Evolutionary conservation across 2,113 vertebrate genomes (phyloP), one percentile per base, ranked within the genome.

Genomic region (Cavia porcellus): DNA sequence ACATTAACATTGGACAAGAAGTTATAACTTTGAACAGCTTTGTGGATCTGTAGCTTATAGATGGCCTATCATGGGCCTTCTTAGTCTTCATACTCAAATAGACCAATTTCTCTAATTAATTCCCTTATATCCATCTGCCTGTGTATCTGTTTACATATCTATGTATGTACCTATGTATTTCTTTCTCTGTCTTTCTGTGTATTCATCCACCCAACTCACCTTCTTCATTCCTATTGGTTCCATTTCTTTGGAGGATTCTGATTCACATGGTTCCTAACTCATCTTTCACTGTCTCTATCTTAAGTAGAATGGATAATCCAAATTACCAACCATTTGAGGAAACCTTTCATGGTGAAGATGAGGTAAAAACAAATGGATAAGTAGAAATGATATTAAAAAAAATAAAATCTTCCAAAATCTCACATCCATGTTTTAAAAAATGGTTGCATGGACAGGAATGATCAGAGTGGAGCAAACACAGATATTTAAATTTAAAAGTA

Each of bases 401-500:
- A 3, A 92, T 24, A 80, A 84, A 62, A 47, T 19, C 7, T 92
- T 90, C 62, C 9, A 88, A 72, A 93, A 68, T 28, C 59, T 19
- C 66, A 66, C 10, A 83, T 80, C 62, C 10, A 20, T 42, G 4
- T 83, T 50, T 74, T 11, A 70, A 82, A 11, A 77, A 82, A 74
- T 28, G 55, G 15, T 57, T 74, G 19, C 20, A 64, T 66, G 74
- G 92, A 77, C 20, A 91, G n/a, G 55, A 93, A 42, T 59, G 47
- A 89, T 14, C 4, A 25, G 38, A 13, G 0, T 0, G 0, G 47
- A 5, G 4, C 6, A 17, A 22, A 9, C 12, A 38, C 4, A 64
- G 5, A 4, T 28, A 11, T 79, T 89, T 80, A 17, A 81, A 77
- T 80, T 91, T 61, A 68, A 86, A 97, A 70, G 8, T 86, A 10